Evolutionary conservation across 2,797 vertebrate species (phyloP).

Genomic region (Crax fasciolata): DNA sequence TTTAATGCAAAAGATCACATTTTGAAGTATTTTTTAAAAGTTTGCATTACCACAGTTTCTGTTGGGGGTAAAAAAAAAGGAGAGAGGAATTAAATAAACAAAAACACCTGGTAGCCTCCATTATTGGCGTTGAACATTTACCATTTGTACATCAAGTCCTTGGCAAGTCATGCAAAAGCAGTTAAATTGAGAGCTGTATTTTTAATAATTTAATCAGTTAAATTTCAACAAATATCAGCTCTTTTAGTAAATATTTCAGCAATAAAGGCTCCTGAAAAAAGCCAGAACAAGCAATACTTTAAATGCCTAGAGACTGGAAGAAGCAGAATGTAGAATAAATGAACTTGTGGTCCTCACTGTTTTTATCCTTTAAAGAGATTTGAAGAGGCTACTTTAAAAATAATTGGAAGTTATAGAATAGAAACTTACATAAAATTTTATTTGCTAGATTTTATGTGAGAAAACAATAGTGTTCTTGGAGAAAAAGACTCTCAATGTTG

Average conservation of each 20-base stretch:
- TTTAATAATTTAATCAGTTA: conserved; percentile 1
- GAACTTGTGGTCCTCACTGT: neutral
- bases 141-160: neutral
- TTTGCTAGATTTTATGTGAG: neutral
- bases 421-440: neutral
- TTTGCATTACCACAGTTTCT: conserved; percentile 24
- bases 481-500: neutral
- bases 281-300: neutral
- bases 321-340: neutral
- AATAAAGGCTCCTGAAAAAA: neutral
- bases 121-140: neutral
- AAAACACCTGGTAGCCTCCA: conserved; percentile 45
- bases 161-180: neutral
- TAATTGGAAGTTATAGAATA: neutral
- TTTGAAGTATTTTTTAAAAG: conserved; percentile 60
- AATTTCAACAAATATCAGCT: neutral
- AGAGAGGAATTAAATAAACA: conserved; percentile 23
- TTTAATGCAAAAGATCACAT: conserved; percentile 49
- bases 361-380: neutral
- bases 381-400: neutral
- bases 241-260: neutral
- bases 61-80: neutral
- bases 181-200: neutral
- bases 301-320: neutral
- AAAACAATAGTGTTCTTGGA: neutral